phyloP scores from a whole-genome alignment of 1,140 invertebrate genomes.

The Drosophila rhopaloa region DNA sequence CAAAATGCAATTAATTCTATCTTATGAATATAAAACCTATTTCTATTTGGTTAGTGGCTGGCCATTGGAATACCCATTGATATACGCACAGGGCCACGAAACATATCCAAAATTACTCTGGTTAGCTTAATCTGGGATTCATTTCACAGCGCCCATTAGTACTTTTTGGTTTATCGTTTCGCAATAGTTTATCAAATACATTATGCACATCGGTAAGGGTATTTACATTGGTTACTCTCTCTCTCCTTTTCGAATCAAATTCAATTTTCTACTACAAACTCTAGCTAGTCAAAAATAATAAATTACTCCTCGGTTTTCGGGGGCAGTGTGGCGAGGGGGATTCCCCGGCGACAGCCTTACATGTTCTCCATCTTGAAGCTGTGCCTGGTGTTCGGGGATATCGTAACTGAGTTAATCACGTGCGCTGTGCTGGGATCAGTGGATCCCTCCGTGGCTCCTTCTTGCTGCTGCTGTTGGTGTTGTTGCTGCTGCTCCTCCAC shows the following conservation, averaged over 20 bases:
- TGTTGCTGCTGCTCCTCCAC: slow-evolving; percentile 40
- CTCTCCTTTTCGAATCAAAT: slow-evolving; percentile 40
- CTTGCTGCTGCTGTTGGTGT: slow-evolving; percentile 47
- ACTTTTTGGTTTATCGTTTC: slow-evolving; percentile 43
- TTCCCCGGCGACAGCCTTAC: slow-evolving; percentile 36
- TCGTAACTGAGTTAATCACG: slow-evolving; percentile 83
- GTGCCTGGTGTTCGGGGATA: slow-evolving; percentile 75
- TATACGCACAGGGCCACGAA: slow-evolving; percentile 43
- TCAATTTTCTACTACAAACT: slow-evolving; percentile 62
- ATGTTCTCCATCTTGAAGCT: slow-evolving; percentile 83
- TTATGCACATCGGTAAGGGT: slow-evolving; percentile 44
- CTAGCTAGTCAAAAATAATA: slow-evolving; percentile 70
- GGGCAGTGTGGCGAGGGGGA: slow-evolving; percentile 10
- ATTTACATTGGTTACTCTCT: slow-evolving; percentile 43
- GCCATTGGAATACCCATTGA: slow-evolving; percentile 19
- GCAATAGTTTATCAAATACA: slow-evolving; percentile 60
- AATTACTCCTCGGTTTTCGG: slow-evolving; percentile 37
- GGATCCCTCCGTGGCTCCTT: slow-evolving; percentile 50
- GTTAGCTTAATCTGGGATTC: slow-evolving; percentile 38
- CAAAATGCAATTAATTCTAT: slow-evolving; percentile 7
- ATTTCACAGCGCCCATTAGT: slow-evolving; percentile 46
- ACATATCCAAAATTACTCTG: slow-evolving; percentile 37
- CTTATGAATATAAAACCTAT: background rate
- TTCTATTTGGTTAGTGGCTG: slow-evolving; percentile 14
- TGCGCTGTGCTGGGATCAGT: slow-evolving; percentile 51